These are phyloP conservation scores for Gorsachius goisagi DNA, from an alignment of 2,113 vertebrate genomes.

Conservation along the genomic window DNA sequence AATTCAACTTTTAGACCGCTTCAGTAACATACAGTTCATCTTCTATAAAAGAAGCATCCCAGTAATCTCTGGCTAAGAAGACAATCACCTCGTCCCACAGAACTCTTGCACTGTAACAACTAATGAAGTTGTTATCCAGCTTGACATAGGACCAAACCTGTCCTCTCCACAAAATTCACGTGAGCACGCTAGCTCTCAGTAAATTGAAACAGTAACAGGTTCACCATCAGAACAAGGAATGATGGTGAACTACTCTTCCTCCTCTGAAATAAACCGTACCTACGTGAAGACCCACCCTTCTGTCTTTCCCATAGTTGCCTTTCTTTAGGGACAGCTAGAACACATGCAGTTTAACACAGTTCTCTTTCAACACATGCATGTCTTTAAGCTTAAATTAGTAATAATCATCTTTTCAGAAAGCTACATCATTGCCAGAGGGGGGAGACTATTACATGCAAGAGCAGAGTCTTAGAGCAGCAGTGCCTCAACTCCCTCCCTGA, in stretches of 20 bases:
- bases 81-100: not conserved
- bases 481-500: not conserved
- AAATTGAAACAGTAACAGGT: not conserved
- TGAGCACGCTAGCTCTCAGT: not conserved
- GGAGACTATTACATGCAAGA: constrained; percentile 59
- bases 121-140: not conserved
- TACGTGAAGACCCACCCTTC: not conserved
- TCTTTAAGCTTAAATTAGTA: not conserved
- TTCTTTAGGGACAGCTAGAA: not conserved
- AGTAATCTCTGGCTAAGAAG: not conserved
- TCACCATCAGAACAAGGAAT: not conserved
- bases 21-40: not conserved
- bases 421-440: constrained; percentile 59
- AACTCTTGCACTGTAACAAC: not conserved
- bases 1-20: not conserved
- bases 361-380: not conserved
- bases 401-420: not conserved
- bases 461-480: not conserved
- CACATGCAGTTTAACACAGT: not conserved
- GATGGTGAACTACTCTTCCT: not conserved
- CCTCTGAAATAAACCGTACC: rapidly evolving
- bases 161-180: not conserved
- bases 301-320: not conserved
- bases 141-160: too few relatives aligned
- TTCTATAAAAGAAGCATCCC: not conserved